Evolutionary conservation across 2,888 invertebrate species (phyloP), one percentile per base, ranked within the genome.

Genomic region (Sarcophaga subvicina): DNA sequence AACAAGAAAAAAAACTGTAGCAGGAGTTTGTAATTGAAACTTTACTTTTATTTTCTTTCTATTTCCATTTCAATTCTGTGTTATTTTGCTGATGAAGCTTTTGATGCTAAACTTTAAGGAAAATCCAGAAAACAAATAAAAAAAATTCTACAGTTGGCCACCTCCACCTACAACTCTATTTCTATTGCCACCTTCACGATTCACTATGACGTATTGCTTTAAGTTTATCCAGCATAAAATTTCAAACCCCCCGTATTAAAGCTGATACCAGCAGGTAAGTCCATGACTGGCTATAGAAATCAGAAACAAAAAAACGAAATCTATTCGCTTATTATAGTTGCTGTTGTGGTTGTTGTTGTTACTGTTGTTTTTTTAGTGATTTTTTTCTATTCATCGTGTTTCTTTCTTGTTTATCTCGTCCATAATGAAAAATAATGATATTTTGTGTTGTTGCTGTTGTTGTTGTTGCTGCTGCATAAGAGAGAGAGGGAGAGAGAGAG

Each of bases 391-490:
- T 72, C 62, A 45, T 20, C 47, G 70, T 37, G 79, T 73, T 79
- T 79, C 59, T 37, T 66, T 62, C 49, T 78, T 78, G 66, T 27
- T 22, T 22, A 14, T 73, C 63, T 72, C 45, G 64, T 70, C 66
- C 49, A 70, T 86, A 86, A 86, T 86, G 80, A 86, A 86, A 83
- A 86, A 81, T 83, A 86, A 83, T 83, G 86, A 83, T 86, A 75
- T 64, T 70, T 70, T 37, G 77, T 77, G 67, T 62, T 63, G 12
- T 22, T 71, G 45, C 8, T 47, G 17, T 12, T 64, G 25, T 80
- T 79, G 4, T 70, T 37, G 37, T 37, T 8, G 37, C 37, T 37
- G 37, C 37, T 10, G 37, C 10, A 37, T 37, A 37, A 37, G 37
- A 37, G 37, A 8, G 8, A 10, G 37, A 37, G 37, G 2, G 8